Evolutionary conservation across 1,140 invertebrate species (phyloP), one percentile per base, ranked within the genome.

Genomic region (Leptinotarsa texana): DNA sequence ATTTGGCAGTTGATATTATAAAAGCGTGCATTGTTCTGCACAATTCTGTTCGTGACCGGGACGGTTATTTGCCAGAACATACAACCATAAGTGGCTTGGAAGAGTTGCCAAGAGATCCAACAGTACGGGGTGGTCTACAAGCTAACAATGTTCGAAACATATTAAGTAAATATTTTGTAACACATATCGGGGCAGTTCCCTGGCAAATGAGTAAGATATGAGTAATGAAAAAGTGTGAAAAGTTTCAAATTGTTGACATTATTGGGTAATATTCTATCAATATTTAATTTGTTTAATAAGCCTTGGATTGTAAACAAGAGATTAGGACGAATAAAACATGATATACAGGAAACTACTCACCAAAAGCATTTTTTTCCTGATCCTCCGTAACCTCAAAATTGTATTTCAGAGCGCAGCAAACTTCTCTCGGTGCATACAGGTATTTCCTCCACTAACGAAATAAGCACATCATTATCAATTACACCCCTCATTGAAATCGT

Each of bases 311-410:
- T 72, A 1, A 47, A 62, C 70, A 33, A 47, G 70, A 63, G 63
- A 63, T 22, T n/a, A 63, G 24, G 18, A 63, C 24, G 63, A 63
- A 63, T 63, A 63, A 63, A 18, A 63, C 24, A 15, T 65, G 63
- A 65, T 1, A 65, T 65, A 65, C 21, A 65, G 21, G 1, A 72
- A 33, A 24, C 18, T 62, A 74, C 65, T 75, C 69, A 76, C 72
- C 75, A 63, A 74, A 76, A 24, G 24, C 57, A 69, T 76, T 76
- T 74, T 76, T 74, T 21, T 76, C 66, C 57, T 61, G 70, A 61
- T 74, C 73, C 33, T 74, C 67, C 63, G 69, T 22, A 18, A 69
- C 57, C 13, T 75, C 72, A 69, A 75, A 76, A 22, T 74, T 63
- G 15, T 24, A 13, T 8, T 74, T 63, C n/a, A 76, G 67, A 33